Base-by-base conservation (phyloP, 1,140 invertebrate genomes). In the Ridgeia piscesae region DNA sequence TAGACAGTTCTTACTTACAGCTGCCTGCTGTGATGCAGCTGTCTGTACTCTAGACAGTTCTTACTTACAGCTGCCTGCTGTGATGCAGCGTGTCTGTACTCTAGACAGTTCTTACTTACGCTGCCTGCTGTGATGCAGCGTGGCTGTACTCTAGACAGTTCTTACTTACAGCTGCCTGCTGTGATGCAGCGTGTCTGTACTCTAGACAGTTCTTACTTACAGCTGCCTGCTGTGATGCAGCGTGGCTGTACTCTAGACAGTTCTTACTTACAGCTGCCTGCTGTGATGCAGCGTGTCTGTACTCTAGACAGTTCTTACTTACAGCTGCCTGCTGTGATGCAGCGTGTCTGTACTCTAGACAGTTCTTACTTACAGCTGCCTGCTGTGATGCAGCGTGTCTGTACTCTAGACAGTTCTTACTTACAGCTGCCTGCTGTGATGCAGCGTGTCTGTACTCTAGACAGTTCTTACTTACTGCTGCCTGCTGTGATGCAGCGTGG, bases 381-480 rank as follows among this genome's bases (percentile, higher is more conserved):
- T 97, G 96, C 6, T 96, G 92, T 96, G 98, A 97, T 92, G 97
- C 96, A 0, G 96, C 95, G 48, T 97, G 95, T 89, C 96, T 95
- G 97, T 97, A 98, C 94, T 97, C 96, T 91, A 96, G 95, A 95
- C 98, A 98, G 94, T 98, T 98, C 11, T 97, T 94, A 96, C 97
- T 96, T 96, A 98, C 98, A 91, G 96, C 97, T 93, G 97, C 97
- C 94, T 97, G 96, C 6, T 96, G 92, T 96, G 98, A 97, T 92
- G 97, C 96, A 0, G 96, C 95, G 48, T 97, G 95, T 89, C 96
- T 95, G 97, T 97, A 98, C 94, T 97, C 96, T 91, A 96, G 95
- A 95, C 98, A 98, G 94, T 98, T 98, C 11, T 97, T 94, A 96
- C 97, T 96, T 96, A 98, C 98, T 91, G 96, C 97, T 93, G 97